phyloP scores from a whole-genome alignment of 2,888 invertebrate genomes.

The Hesperia comma region DNA sequence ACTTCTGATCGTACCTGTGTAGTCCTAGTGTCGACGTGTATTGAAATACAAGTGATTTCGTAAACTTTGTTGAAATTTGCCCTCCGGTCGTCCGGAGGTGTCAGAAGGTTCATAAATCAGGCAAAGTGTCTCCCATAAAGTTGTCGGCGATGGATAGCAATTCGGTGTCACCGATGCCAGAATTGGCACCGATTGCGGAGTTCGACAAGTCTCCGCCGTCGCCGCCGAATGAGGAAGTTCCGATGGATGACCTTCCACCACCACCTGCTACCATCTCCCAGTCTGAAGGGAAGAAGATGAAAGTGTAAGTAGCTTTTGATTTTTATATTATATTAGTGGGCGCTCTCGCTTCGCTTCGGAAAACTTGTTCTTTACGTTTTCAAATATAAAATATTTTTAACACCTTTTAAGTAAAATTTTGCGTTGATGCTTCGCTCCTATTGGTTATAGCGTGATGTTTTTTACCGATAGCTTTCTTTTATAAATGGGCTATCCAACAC shows the following conservation, averaged over 20 bases:
- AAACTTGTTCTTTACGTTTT: too few species aligned
- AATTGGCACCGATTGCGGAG: conserved; percentile 87
- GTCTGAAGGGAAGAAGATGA: conserved; percentile 82
- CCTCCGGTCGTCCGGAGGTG: conserved; percentile 68
- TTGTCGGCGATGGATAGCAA: conserved; percentile 86
- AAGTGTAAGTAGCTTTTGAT: conserved; percentile 67
- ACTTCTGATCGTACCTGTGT: conserved; percentile 39
- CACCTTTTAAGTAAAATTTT: too few species aligned
- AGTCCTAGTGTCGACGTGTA: conserved; percentile 41
- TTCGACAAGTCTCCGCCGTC: conserved; percentile 88
- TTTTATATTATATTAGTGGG: too few species aligned
- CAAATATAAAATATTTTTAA: too few species aligned
- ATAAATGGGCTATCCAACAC: too few species aligned
- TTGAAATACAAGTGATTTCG: conserved; percentile 21
- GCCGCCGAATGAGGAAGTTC: conserved; percentile 85
- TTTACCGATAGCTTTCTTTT: too few species aligned
- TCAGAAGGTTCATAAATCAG: conserved; percentile 57
- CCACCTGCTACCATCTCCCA: conserved; percentile 85
- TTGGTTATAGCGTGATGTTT: too few species aligned
- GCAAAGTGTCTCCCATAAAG: conserved; percentile 84
- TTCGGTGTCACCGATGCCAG: conserved; percentile 88
- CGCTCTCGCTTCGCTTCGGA: too few species aligned
- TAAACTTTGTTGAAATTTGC: conserved; percentile 31
- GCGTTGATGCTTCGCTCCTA: too few species aligned
- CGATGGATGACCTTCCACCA: conserved; percentile 87